Conservation (phyloP, 2,888 invertebrate genomes). For the Oxyteleia sp. region DNA sequence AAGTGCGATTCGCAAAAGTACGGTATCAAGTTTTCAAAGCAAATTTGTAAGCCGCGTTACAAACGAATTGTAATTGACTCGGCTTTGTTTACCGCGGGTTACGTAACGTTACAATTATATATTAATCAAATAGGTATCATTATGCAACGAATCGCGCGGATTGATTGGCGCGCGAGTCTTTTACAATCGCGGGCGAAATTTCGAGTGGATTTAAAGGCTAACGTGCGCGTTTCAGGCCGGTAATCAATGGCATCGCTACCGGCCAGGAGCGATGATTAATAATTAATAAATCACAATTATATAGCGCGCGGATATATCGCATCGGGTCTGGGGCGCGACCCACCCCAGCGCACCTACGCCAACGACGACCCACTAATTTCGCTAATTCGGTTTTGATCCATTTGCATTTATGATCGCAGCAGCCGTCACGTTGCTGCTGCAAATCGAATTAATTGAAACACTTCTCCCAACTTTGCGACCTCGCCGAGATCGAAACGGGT, state of each 20-base stretch:
- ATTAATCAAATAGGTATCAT: slow-evolving; percentile 54
- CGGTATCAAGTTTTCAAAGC: slow-evolving; percentile 32
- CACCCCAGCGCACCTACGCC: slow-evolving; percentile 49
- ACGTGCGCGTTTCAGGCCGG: slow-evolving; percentile 28
- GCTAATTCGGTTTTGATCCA: slow-evolving; percentile 78
- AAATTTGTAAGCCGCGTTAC: slow-evolving; percentile 36
- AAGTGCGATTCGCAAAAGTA: slow-evolving; percentile 30
- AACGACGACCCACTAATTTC: slow-evolving; percentile 75
- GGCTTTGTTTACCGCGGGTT: slow-evolving; percentile 5
- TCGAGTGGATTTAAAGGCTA: slow-evolving; percentile 52
- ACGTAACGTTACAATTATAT: slow-evolving; percentile 2
- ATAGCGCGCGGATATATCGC: slow-evolving; percentile 42
- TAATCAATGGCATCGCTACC: slow-evolving; percentile 64
- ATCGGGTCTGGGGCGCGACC: slow-evolving; percentile 46
- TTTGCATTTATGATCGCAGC: slow-evolving; percentile 74
- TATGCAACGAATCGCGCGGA: slow-evolving; percentile 38
- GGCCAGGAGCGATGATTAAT: slow-evolving; percentile 65
- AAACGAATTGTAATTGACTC: slow-evolving; percentile 22
- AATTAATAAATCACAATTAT: slow-evolving; percentile 78
- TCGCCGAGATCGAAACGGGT: slow-evolving; percentile 15
- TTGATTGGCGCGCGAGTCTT: slow-evolving; percentile 50
- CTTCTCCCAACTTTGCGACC: slow-evolving; percentile 51
- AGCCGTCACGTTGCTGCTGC: slow-evolving; percentile 74
- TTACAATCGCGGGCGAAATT: slow-evolving; percentile 37
- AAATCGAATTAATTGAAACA: slow-evolving; percentile 76